Conservation (phyloP, 2,797 vertebrate genomes). For the Hapalemur alaotrensis region DNA sequence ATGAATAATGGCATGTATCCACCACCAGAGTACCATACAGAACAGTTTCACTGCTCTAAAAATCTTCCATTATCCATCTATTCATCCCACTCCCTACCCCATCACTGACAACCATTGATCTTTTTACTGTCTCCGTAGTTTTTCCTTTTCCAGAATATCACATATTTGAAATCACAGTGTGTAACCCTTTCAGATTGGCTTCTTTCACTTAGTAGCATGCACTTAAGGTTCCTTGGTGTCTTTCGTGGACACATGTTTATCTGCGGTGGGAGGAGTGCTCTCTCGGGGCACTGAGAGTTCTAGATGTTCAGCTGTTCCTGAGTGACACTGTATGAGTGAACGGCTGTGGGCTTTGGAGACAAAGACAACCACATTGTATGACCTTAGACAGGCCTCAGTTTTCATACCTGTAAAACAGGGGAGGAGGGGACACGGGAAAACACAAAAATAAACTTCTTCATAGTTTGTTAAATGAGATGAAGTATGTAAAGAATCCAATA, state of each 20-base stretch:
- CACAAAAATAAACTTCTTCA: not conserved
- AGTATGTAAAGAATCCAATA: not conserved
- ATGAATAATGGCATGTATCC: not conserved
- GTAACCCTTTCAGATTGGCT: not conserved
- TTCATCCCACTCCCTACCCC: too few species aligned
- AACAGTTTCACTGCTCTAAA: not conserved
- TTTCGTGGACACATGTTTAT: not conserved
- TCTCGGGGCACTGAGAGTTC: not conserved
- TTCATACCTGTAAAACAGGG: not conserved
- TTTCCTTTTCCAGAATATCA: not conserved
- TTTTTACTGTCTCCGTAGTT: not conserved
- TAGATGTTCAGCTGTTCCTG: not conserved
- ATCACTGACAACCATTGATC: not conserved
- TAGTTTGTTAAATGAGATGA: not conserved
- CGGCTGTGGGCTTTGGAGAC: not conserved
- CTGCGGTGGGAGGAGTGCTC: not conserved
- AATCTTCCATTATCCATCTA: not conserved
- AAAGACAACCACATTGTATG: not conserved
- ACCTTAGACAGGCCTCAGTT: not conserved
- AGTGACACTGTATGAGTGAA: not conserved
- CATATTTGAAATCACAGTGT: not conserved
- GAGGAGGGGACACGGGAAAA: not conserved
- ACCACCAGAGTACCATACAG: not conserved
- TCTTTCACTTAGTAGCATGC: not conserved
- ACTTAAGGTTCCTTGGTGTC: not conserved